Percentiles rank a stretch among this genome's conserved stretches.
phyloP scores from a whole-genome alignment of 2,888 invertebrate species.

The Aproaerema taeniolella region DNA sequence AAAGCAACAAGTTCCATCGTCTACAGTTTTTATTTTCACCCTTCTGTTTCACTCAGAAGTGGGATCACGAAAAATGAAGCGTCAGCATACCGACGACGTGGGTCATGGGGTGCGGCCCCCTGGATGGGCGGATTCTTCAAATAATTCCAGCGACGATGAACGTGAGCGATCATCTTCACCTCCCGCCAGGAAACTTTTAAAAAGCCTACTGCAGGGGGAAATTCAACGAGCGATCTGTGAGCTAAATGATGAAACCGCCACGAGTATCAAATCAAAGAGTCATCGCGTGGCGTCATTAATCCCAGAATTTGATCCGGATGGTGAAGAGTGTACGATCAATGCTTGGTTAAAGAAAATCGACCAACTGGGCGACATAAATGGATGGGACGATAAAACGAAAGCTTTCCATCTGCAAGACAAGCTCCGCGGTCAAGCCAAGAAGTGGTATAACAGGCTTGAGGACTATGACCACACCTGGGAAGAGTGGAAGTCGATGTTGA shows the following conservation, averaged over 20 bases:
- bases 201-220: slow-evolving; percentile 1
- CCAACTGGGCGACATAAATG: slow-evolving; percentile 22
- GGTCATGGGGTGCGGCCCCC: not conserved
- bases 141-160: no score
- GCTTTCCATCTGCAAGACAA: slow-evolving; percentile 24
- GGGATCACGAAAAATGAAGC: slow-evolving; percentile 1
- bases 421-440: slow-evolving; percentile 25
- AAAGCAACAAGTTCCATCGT: no score
- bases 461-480: slow-evolving; percentile 26
- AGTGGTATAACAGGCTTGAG: slow-evolving; percentile 25
- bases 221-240: slow-evolving; percentile 4
- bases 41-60: not conserved
- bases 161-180: no score
- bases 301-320: slow-evolving; percentile 20
- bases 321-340: slow-evolving; percentile 16
- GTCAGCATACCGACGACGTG: not conserved
- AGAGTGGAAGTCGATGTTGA: slow-evolving; percentile 26
- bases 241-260: not conserved
- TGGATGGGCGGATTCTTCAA: not conserved
- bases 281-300: slow-evolving; percentile 17
- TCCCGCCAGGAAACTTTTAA: slow-evolving; percentile 10
- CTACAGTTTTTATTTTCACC: not conserved
- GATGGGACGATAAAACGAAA: slow-evolving; percentile 23
- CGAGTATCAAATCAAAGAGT: not conserved
- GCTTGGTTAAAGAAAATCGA: slow-evolving; percentile 23